These are phyloP conservation scores for Conomelus anceps DNA, from an alignment of 2,888 invertebrate genomes.

Conservation along the genomic window DNA sequence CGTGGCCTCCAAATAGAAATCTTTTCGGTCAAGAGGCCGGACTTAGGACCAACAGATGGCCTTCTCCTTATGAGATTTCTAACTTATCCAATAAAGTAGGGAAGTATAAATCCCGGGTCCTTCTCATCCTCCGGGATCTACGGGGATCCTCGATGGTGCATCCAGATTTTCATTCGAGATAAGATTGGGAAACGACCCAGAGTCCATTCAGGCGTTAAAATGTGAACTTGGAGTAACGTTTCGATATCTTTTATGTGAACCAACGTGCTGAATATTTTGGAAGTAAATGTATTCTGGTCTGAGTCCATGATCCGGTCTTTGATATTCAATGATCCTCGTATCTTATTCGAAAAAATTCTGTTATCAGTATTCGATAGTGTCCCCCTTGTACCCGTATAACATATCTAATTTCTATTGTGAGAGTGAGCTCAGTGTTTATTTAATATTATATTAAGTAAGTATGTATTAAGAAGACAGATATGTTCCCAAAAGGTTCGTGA, in stretches of 20 bases:
- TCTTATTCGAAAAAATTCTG: background rate
- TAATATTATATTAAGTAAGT: no score
- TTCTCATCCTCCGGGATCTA: background rate
- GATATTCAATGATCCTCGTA: background rate
- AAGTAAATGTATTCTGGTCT: background rate
- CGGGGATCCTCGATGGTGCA: no score
- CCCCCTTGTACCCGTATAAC: no score
- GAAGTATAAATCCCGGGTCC: constrained; percentile 2
- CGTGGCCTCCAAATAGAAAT: background rate
- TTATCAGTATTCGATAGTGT: no score
- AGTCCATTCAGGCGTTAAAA: background rate
- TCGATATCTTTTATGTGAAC: background rate
- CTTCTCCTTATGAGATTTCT: constrained; percentile 1
- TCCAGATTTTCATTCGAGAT: background rate
- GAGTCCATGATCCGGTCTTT: background rate
- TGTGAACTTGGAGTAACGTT: background rate
- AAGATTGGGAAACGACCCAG: background rate
- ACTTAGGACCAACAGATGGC: constrained; percentile 2
- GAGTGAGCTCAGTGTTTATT: no score
- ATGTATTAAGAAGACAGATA: no score
- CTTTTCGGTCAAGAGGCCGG: background rate
- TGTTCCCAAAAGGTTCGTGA: no score
- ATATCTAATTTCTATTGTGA: no score
- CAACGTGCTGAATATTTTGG: background rate
- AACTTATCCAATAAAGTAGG: constrained; percentile 12